phyloP scores from a whole-genome alignment of 1,140 invertebrate species.

The Drosophila lini region DNA sequence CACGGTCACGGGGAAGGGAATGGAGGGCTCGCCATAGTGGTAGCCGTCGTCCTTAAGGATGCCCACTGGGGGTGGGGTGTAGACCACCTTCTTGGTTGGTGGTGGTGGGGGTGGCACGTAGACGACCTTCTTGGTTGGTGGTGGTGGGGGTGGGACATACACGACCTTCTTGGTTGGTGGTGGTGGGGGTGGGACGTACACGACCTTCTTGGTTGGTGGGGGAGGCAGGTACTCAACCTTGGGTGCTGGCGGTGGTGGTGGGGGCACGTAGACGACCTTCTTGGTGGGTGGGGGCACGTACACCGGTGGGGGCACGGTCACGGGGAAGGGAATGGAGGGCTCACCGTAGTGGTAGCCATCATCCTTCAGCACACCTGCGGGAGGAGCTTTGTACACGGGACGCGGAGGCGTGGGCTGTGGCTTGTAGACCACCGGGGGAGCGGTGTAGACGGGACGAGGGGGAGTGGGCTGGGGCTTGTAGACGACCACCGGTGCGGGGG shows the following conservation, averaged over 20 bases:
- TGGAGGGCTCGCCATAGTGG: slow-evolving; percentile 33
- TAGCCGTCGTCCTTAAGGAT: slow-evolving; percentile 26
- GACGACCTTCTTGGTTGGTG: slow-evolving; percentile 30
- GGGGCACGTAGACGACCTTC: slow-evolving; percentile 17
- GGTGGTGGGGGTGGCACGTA: slow-evolving; percentile 33
- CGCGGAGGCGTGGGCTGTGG: slow-evolving; percentile 30
- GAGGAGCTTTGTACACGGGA: slow-evolving; percentile 4
- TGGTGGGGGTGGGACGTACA: neutral
- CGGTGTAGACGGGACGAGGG: slow-evolving; percentile 41
- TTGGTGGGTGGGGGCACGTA: slow-evolving; percentile 23
- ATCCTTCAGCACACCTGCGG: slow-evolving; percentile 19
- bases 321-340: slow-evolving; percentile 32
- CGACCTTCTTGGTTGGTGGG: slow-evolving; percentile 11
- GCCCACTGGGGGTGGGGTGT: neutral
- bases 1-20: slow-evolving; percentile 23
- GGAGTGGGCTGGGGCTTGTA: slow-evolving; percentile 49
- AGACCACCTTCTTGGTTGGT: slow-evolving; percentile 32
- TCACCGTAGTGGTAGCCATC: slow-evolving; percentile 34
- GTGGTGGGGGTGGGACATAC: slow-evolving; percentile 31
- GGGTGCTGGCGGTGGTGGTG: slow-evolving; percentile 38
- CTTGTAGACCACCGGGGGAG: slow-evolving; percentile 15
- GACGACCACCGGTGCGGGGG: slow-evolving; percentile 36
- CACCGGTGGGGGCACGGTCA: slow-evolving; percentile 16
- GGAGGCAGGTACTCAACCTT: slow-evolving; percentile 45
- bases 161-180: slow-evolving; percentile 26